phyloP scores from a whole-genome alignment of 2,113 vertebrate genomes.

The Catharus bicknelli region DNA sequence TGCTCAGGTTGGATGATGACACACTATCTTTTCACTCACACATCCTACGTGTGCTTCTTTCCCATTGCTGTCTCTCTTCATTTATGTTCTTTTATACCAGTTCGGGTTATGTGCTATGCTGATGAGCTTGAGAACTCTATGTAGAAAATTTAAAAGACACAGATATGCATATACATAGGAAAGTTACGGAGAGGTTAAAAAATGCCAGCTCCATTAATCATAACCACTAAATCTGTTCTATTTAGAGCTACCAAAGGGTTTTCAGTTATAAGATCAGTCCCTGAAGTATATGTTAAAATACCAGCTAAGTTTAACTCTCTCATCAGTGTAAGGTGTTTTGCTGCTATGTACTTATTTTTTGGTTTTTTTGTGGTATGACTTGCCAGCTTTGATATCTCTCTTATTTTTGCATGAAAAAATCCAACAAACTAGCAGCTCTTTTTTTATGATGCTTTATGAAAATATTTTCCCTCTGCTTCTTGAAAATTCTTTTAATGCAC shows the following conservation, averaged over 20 bases:
- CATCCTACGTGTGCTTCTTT: slow-evolving; percentile 30
- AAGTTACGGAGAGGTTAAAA: neutral
- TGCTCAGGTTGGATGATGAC: slow-evolving; percentile 75
- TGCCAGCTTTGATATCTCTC: neutral
- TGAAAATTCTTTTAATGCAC: neutral
- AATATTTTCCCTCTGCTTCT: neutral
- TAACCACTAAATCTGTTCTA: neutral
- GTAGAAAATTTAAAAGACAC: neutral
- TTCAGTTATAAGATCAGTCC: neutral
- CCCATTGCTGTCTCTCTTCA: neutral
- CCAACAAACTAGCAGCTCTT: neutral
- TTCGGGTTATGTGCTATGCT: neutral
- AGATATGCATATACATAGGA: neutral
- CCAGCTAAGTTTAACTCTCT: neutral
- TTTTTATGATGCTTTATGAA: neutral
- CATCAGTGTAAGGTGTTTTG: neutral
- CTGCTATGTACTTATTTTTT: neutral
- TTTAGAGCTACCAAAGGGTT: neutral
- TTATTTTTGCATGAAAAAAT: neutral
- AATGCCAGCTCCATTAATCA: neutral
- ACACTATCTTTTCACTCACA: slow-evolving; percentile 36
- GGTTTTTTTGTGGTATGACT: neutral
- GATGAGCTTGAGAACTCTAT: slow-evolving; percentile 11
- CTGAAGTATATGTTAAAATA: neutral
- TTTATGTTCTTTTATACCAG: neutral